phyloP scores from a whole-genome alignment of 2,888 invertebrate species.

The Dyspetes luteomarginatus region DNA sequence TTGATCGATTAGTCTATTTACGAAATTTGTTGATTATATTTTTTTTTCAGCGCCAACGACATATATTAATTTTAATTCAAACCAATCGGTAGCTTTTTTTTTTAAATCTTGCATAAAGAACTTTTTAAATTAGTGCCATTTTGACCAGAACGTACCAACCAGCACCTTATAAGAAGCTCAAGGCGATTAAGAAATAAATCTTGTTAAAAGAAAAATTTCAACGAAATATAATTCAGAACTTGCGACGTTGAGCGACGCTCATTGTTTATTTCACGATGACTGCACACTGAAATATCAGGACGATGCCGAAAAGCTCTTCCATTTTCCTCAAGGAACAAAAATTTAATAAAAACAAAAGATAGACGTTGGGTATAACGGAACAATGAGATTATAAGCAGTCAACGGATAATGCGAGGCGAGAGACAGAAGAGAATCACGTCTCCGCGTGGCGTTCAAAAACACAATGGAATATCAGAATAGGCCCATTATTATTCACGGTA shows the following conservation, averaged over 20 bases:
- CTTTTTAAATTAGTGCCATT: too few species aligned
- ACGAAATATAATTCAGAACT: not conserved
- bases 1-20: too few species aligned
- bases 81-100: too few species aligned
- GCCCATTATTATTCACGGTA: constrained; percentile 76
- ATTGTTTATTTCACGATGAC: constrained; percentile 4
- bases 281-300: constrained; percentile 8
- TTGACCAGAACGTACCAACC: too few species aligned
- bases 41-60: too few species aligned
- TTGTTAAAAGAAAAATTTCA: not conserved
- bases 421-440: constrained; percentile 74
- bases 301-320: constrained; percentile 16
- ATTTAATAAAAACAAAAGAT: constrained; percentile 73
- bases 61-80: too few species aligned
- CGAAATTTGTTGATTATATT: too few species aligned
- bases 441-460: constrained; percentile 67
- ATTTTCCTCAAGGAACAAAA: constrained; percentile 60
- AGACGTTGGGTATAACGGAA: constrained; percentile 65
- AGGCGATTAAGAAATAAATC: not conserved
- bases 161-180: too few species aligned
- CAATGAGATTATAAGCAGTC: constrained; percentile 75
- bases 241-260: not conserved
- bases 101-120: too few species aligned
- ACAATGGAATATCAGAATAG: constrained; percentile 81
- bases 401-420: constrained; percentile 68